Evolutionary conservation across 2,888 invertebrate species (phyloP).

Genomic region (Phyllotreta cruciferae): DNA sequence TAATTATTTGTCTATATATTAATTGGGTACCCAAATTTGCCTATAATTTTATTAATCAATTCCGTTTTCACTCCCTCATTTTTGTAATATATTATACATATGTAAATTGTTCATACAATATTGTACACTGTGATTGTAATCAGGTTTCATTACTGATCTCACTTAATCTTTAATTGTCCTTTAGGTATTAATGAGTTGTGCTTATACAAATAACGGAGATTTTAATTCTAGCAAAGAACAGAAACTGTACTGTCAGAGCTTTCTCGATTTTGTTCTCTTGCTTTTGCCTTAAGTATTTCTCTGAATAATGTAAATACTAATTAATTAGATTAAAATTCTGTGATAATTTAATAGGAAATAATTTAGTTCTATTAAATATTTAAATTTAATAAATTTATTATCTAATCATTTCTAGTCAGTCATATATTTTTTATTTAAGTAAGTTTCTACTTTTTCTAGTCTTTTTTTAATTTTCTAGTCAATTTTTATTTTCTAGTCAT

Average conservation of each 20-base stretch:
- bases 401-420: slow-evolving; percentile 20
- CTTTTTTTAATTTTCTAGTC: slow-evolving; percentile 3
- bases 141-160: slow-evolving; percentile 17
- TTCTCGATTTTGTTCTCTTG: slow-evolving; percentile 14
- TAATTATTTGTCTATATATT: too few species aligned
- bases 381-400: slow-evolving; percentile 6
- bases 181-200: neutral
- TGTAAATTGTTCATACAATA: neutral
- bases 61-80: too few species aligned
- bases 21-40: too few species aligned
- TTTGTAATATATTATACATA: slow-evolving; percentile 1
- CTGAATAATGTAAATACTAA: too few species aligned
- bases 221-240: slow-evolving; percentile 9
- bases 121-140: neutral
- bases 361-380: neutral
- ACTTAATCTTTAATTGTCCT: neutral
- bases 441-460: slow-evolving; percentile 5
- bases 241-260: neutral
- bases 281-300: slow-evolving; percentile 21
- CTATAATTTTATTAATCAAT: too few species aligned
- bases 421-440: neutral
- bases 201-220: neutral
- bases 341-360: neutral
- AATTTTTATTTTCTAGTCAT: slow-evolving; percentile 9
- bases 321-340: too few species aligned